Base-by-base conservation (phyloP, 2,797 vertebrate genomes). In the Nannoperca australis region DNA sequence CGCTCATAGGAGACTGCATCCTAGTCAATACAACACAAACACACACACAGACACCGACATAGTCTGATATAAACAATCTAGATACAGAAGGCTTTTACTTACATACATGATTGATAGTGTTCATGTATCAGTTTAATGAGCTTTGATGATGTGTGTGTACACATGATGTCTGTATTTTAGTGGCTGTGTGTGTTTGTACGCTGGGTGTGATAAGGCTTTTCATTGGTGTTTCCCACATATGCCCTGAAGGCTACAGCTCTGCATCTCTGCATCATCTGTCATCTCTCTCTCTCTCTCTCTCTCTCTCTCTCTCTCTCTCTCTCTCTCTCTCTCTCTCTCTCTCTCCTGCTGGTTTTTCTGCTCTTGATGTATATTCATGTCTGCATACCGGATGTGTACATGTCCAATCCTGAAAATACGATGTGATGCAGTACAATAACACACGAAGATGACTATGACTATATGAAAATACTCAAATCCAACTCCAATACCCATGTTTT, bases 141-240 rank as follows among this genome's bases (percentile, higher is more conserved):
- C 85, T 79, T 5, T 24, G 42, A 61, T 61, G 71, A 59, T 76
- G 58, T 80, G 67, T 84, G 70, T 88, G 44, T 70, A 49, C 65
- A 55, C 51, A 56, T 64, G 76, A 81, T 74, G 60, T 73, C 68
- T 81, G 61, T 54, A 64, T 68, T 80, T 82, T 27, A 70, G 63
- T 68, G 40, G 12, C 11, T 56, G 68, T 59, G 70, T 65, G 73
- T 74, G 62, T 70, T 54, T 76, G 50, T 49, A 63, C 47, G 75
- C 47, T 77, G 68, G 42, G 60, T 71, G 70, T 71, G 86, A 94
- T 91, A 90, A 91, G 83, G 82, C 83, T 88, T 93, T 93, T 93
- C 90, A 92, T 93, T 90, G 89, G 88, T 84, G 85, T 88, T 91
- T 90, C 75, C 85, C 80, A 79, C 80, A 90, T 70, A 88, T 60